Percentiles rank a stretch among this genome's conserved stretches.
Conservation (phyloP, 2,888 invertebrate genomes). For the Platycnemis pennipes region DNA sequence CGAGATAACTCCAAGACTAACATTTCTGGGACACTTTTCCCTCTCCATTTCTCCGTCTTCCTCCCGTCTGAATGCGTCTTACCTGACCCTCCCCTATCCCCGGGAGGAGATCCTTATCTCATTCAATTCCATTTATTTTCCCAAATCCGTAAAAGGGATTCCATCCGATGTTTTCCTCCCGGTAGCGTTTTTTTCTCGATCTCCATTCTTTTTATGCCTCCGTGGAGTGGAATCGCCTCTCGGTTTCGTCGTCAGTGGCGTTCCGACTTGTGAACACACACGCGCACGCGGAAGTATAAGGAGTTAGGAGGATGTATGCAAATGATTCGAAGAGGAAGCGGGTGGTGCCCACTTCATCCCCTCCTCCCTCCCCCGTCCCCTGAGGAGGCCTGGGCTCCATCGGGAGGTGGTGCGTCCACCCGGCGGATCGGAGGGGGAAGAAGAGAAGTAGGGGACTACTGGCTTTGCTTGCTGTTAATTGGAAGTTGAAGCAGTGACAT, state of each 20-base stretch:
- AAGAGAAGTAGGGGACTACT: constrained; percentile 9
- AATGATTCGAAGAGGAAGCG: constrained; percentile 34
- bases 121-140: constrained; percentile 65
- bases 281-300: constrained; percentile 46
- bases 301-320: constrained; percentile 48
- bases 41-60: background rate
- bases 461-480: constrained; percentile 54
- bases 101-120: constrained; percentile 53
- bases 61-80: constrained; percentile 3
- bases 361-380: background rate
- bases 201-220: constrained; percentile 7
- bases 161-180: constrained; percentile 50
- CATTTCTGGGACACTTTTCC: background rate
- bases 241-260: constrained; percentile 58
- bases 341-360: background rate
- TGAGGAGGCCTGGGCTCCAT: background rate
- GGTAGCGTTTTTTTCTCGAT: background rate
- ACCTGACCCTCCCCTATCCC: constrained; percentile 32
- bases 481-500: constrained; percentile 68
- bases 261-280: constrained; percentile 63
- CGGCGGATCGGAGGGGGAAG: background rate
- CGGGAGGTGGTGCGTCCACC: background rate
- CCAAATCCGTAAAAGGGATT: constrained; percentile 62
- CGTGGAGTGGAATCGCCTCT: constrained; percentile 23
- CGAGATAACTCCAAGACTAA: background rate